Percentiles rank a stretch among this genome's conserved stretches.
Conservation (phyloP, 2,888 invertebrate species). For the Lithosia quadra region DNA sequence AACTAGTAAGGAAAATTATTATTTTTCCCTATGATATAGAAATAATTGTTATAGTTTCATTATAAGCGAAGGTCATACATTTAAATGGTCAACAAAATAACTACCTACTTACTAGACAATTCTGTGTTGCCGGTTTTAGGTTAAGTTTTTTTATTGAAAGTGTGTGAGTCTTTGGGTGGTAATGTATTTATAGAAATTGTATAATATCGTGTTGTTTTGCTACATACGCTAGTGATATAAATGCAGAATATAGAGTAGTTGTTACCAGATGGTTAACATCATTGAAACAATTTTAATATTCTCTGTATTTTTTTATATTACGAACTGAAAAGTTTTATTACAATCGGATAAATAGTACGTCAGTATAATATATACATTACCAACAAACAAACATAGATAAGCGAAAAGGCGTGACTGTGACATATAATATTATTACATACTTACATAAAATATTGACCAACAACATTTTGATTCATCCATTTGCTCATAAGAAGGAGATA, state of each 20-base stretch:
- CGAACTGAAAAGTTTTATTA: neutral
- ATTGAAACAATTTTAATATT: neutral
- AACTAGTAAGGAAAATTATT: slow-evolving; percentile 13
- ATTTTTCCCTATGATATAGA: neutral
- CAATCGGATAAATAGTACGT: too few relatives aligned
- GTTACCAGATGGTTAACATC: neutral
- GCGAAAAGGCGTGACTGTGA: too few relatives aligned
- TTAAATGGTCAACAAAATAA: neutral
- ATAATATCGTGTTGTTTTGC: neutral
- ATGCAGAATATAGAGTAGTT: neutral
- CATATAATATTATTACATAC: too few relatives aligned
- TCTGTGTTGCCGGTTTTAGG: too few relatives aligned
- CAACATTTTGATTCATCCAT: too few relatives aligned
- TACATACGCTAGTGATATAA: neutral
- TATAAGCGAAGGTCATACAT: neutral
- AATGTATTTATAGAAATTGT: neutral
- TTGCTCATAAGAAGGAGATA: too few relatives aligned
- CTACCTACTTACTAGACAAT: neutral
- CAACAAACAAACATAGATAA: neutral
- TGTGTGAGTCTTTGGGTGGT: neutral
- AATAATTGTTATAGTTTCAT: neutral
- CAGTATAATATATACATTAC: too few relatives aligned
- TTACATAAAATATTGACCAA: too few relatives aligned
- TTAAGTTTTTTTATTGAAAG: neutral
- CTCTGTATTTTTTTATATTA: neutral